A percentile compares a stretch with the other conserved stretches of the same genome.
phyloP scores from a whole-genome alignment of 2,888 invertebrate species.

The Amblyteles armatorius region DNA sequence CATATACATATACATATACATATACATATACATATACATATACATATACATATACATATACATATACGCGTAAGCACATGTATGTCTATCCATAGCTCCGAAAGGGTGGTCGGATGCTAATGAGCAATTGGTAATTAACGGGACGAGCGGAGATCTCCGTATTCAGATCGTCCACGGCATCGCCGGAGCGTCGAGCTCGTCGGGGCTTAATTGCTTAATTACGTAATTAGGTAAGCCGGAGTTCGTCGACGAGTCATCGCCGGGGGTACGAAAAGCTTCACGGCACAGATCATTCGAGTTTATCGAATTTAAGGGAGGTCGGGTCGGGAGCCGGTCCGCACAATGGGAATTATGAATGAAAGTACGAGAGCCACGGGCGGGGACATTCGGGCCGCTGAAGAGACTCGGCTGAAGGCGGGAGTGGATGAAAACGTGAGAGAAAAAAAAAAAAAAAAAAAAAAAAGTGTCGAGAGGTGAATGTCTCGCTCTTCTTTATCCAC shows the following conservation, averaged over 20 bases:
- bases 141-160: constrained; percentile 59
- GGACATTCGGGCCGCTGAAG: constrained; percentile 23
- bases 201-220: constrained; percentile 75
- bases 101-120: constrained; percentile 66
- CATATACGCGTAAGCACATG: too few species aligned
- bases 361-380: constrained; percentile 18
- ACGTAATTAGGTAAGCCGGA: constrained; percentile 69
- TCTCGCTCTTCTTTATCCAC: constrained; percentile 9
- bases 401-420: not conserved
- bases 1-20: too few species aligned
- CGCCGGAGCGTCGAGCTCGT: constrained; percentile 15
- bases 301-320: constrained; percentile 70
- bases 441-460: constrained; percentile 28
- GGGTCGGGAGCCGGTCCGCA: not conserved
- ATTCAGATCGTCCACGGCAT: not conserved
- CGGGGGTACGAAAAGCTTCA: constrained; percentile 11
- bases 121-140: constrained; percentile 77
- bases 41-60: too few species aligned
- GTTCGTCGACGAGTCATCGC: constrained; percentile 16
- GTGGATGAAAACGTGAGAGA: constrained; percentile 17
- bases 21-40: too few species aligned
- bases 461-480: constrained; percentile 40
- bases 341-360: constrained; percentile 24
- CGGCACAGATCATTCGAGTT: constrained; percentile 69
- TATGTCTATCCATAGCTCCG: too few species aligned